Conservation (phyloP, 2,888 invertebrate genomes). For the Nomada fabriciana region DNA sequence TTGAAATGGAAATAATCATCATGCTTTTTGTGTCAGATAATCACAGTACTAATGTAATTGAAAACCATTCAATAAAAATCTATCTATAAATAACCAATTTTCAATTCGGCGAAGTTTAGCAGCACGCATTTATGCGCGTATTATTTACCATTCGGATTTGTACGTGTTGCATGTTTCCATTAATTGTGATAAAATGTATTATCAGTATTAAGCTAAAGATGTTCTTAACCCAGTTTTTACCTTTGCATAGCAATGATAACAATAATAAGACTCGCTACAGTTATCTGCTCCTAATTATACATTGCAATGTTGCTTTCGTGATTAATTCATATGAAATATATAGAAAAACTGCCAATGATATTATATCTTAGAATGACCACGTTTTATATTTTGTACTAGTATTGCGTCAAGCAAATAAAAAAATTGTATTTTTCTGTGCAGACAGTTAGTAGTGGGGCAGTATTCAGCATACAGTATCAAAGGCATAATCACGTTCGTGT, state of each 20-base stretch:
- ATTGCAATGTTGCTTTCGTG: neutral
- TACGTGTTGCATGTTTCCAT: neutral
- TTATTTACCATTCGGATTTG: neutral
- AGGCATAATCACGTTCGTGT: conserved; percentile 43
- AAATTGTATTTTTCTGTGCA: neutral
- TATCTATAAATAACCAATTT: neutral
- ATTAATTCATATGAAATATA: neutral
- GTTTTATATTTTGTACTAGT: neutral
- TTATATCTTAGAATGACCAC: neutral
- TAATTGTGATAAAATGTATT: conserved; percentile 10
- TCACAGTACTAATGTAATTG: neutral
- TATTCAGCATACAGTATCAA: conserved; percentile 12
- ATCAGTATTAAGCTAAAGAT: neutral
- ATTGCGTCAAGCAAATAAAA: conserved; percentile 14
- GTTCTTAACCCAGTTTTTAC: neutral
- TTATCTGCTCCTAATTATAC: neutral
- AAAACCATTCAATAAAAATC: neutral
- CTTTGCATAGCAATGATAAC: neutral
- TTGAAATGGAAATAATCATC: neutral
- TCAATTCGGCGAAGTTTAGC: neutral
- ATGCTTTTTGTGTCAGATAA: neutral
- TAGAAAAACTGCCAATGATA: neutral
- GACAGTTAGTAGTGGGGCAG: conserved; percentile 20
- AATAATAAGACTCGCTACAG: neutral
- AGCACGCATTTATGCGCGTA: neutral